A percentile compares a stretch with the other conserved stretches of the same genome.
Evolutionary conservation across 2,113 vertebrate genomes (phyloP).

Genomic region (Megaptera novaeangliae): DNA sequence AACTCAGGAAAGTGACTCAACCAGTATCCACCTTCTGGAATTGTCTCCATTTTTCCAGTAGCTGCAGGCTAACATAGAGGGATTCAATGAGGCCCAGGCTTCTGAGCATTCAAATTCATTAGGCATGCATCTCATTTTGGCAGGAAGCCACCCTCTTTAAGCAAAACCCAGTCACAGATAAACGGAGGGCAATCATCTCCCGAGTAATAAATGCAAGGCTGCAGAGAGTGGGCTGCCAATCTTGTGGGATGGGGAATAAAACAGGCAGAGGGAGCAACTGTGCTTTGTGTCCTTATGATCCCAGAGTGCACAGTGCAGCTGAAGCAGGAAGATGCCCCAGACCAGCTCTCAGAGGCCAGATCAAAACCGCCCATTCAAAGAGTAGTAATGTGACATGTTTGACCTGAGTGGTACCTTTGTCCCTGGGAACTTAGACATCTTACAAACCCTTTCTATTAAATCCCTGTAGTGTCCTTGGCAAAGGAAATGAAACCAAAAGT

Average conservation of each 20-base stretch:
- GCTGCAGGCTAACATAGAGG: background rate
- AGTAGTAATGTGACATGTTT: background rate
- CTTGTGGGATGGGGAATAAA: background rate
- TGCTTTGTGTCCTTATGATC: background rate
- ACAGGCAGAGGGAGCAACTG: background rate
- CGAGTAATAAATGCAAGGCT: background rate
- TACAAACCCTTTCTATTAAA: background rate
- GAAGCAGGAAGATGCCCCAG: background rate
- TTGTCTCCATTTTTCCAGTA: background rate
- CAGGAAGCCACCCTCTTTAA: background rate
- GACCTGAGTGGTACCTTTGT: background rate
- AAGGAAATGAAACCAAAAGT: background rate
- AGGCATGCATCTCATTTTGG: background rate
- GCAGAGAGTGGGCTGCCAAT: background rate
- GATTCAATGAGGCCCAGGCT: background rate
- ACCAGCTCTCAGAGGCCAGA: background rate
- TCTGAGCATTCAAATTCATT: background rate
- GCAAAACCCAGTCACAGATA: background rate
- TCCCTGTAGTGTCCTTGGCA: background rate
- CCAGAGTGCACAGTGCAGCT: background rate
- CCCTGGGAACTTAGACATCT: background rate
- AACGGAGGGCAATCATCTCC: background rate
- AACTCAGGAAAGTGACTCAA: background rate
- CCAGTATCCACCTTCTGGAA: background rate
- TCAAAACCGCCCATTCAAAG: background rate